phyloP scores from a whole-genome alignment of 2,113 vertebrate species.

The Caretta caretta region DNA sequence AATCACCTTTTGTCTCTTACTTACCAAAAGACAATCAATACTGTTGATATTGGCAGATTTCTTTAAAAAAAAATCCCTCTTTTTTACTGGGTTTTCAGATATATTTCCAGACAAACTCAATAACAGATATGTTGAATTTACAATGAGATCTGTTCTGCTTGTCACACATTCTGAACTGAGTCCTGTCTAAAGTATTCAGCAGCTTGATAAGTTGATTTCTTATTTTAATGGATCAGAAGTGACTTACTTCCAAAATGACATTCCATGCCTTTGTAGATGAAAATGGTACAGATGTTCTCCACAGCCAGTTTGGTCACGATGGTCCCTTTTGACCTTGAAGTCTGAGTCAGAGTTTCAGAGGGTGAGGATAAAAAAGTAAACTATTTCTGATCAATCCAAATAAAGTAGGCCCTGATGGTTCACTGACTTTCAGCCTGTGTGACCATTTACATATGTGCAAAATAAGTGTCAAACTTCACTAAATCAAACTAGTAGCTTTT shows the following conservation, averaged over 20 bases:
- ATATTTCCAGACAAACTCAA: background rate
- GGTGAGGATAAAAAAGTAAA: background rate
- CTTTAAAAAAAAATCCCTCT: background rate
- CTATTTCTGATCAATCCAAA: background rate
- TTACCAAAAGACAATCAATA: background rate
- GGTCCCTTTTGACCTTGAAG: no score
- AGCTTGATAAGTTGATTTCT: background rate
- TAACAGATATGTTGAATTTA: background rate
- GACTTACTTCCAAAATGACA: background rate
- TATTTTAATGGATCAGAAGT: background rate
- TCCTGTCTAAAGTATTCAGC: background rate
- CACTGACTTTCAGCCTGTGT: background rate
- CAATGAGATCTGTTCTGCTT: background rate
- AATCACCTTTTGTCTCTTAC: background rate
- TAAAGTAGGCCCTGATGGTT: constrained; percentile 7
- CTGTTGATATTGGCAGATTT: background rate
- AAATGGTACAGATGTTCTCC: constrained; percentile 6
- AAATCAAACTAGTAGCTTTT: background rate
- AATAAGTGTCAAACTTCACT: background rate
- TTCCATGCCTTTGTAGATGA: background rate
- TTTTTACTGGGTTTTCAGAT: background rate
- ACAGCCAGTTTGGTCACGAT: background rate
- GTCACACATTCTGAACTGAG: background rate
- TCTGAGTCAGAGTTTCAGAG: background rate
- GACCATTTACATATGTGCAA: background rate